phyloP scores from a whole-genome alignment of 2,888 invertebrate genomes.

The Xanthorhoe spadicearia region DNA sequence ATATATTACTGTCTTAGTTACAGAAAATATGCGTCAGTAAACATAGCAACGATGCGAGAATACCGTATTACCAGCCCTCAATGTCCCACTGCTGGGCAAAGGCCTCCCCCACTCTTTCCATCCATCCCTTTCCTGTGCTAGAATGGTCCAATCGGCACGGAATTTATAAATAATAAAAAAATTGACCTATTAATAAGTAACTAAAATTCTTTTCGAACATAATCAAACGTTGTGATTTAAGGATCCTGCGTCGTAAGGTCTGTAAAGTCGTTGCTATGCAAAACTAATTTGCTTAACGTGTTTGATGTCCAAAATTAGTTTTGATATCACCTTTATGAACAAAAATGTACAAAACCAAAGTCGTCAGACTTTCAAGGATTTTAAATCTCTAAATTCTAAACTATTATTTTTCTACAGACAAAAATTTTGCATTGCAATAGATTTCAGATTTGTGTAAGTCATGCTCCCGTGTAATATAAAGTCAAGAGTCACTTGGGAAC shows the following conservation, averaged over 20 bases:
- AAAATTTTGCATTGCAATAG: neutral
- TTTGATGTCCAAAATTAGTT: neutral
- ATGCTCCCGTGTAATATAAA: neutral
- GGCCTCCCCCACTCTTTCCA: too few species aligned
- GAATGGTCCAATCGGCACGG: too few species aligned
- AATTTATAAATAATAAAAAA: too few species aligned
- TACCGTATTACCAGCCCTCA: too few species aligned
- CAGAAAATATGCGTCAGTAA: neutral
- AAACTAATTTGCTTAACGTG: neutral
- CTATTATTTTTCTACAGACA: neutral
- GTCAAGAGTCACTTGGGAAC: neutral
- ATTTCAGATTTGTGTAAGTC: conserved; percentile 1
- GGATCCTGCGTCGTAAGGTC: neutral
- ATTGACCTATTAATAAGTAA: too few species aligned
- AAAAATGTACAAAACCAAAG: neutral
- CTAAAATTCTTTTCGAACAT: too few species aligned
- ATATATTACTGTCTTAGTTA: neutral
- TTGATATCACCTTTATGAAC: neutral
- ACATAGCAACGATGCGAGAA: neutral
- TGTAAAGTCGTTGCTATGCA: neutral
- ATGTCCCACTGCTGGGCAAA: too few species aligned
- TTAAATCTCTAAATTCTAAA: neutral
- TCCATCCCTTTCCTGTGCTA: too few species aligned
- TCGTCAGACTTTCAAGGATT: neutral
- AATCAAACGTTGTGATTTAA: too few species aligned